Conservation (phyloP, 2,113 vertebrate genomes). For the Spilogale gracilis region DNA sequence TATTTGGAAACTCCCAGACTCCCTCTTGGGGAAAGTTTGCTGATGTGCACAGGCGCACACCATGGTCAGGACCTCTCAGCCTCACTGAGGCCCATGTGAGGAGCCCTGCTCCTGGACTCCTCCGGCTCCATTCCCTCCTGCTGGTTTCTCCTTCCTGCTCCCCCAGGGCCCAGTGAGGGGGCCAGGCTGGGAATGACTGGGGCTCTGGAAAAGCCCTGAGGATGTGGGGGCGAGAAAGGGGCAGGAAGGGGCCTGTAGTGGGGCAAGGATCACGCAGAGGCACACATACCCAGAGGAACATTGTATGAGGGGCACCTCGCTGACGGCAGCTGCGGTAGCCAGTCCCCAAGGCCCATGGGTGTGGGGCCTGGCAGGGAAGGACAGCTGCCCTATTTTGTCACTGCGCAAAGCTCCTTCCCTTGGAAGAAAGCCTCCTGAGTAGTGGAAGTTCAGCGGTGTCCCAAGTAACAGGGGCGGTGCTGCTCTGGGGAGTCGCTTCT, state of each 20-base stretch:
- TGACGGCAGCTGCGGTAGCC: background rate
- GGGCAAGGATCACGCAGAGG: background rate
- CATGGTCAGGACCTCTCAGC: background rate
- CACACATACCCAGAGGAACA: background rate
- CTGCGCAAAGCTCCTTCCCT: background rate
- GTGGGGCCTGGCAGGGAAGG: background rate
- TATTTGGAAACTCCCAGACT: background rate
- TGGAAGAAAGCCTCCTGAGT: background rate
- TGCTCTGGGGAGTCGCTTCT: background rate
- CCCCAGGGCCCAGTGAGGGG: background rate
- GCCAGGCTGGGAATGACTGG: background rate
- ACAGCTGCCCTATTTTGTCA: background rate
- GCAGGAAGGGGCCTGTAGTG: background rate
- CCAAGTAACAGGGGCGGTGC: background rate
- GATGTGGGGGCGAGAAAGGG: fast-evolving
- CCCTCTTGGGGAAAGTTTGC: background rate
- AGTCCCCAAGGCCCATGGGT: background rate
- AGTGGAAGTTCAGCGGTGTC: background rate
- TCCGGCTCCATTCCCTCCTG: background rate
- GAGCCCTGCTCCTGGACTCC: background rate
- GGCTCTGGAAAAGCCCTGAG: background rate
- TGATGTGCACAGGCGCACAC: fast-evolving
- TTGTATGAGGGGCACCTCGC: background rate
- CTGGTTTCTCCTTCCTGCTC: background rate
- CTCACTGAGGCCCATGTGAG: background rate